These are phyloP conservation scores for Limosa lapponica DNA, from an alignment of 2,797 vertebrate genomes.

Conservation along the genomic window DNA sequence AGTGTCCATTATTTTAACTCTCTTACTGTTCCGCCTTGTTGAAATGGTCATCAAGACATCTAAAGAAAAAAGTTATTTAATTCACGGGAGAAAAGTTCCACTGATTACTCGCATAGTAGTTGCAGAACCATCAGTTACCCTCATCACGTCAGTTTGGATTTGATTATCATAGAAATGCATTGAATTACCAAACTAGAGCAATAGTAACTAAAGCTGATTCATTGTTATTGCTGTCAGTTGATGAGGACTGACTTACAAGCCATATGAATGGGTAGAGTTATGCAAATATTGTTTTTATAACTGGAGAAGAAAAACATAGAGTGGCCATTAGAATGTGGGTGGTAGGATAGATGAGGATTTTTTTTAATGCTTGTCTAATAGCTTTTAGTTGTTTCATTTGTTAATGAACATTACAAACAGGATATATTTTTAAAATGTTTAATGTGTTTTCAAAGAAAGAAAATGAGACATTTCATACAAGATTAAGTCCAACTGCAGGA, in stretches of 20 bases:
- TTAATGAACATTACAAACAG: slow-evolving; percentile 4
- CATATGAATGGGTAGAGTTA: slow-evolving; percentile 63
- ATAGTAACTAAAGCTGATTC: slow-evolving; percentile 76
- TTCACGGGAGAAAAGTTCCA: slow-evolving; percentile 59
- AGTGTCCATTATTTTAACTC: not conserved
- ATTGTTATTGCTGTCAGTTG: slow-evolving; percentile 75
- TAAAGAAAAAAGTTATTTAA: slow-evolving; percentile 28
- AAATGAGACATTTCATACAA: slow-evolving; percentile 15
- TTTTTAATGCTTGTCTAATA: slow-evolving; percentile 17
- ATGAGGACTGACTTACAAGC: slow-evolving; percentile 70
- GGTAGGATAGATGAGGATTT: not conserved
- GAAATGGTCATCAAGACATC: slow-evolving; percentile 31
- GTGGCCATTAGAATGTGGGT: slow-evolving; percentile 50
- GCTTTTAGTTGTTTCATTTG: slow-evolving; percentile 15
- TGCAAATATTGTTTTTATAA: slow-evolving; percentile 64
- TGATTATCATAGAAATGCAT: slow-evolving; percentile 77
- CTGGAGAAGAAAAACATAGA: slow-evolving; percentile 57
- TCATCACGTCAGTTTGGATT: slow-evolving; percentile 75
- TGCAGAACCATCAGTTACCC: slow-evolving; percentile 64
- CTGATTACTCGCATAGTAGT: slow-evolving; percentile 37
- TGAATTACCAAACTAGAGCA: slow-evolving; percentile 74
- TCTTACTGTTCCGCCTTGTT: not conserved
- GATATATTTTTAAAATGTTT: not conserved
- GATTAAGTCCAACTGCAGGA: not conserved
- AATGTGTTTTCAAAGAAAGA: not conserved